A percentile compares a stretch with the other conserved stretches of the same genome.
Evolutionary conservation across 2,113 vertebrate genomes (phyloP).

Genomic region (Lagenorhynchus albirostris): DNA sequence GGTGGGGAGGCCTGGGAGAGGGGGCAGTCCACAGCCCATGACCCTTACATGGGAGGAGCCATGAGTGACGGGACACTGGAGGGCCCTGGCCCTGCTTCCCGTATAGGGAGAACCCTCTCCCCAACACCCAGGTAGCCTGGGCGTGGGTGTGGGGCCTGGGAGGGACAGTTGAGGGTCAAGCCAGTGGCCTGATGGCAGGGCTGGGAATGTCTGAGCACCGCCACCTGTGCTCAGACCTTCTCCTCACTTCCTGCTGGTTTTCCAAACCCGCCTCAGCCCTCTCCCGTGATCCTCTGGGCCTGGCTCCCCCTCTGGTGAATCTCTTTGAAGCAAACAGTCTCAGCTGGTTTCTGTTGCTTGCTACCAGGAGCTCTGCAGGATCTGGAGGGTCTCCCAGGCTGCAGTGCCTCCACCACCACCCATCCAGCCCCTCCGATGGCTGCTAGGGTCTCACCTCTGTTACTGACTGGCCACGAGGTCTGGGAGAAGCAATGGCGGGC

Average conservation of each 20-base stretch:
- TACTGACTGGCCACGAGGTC: background rate
- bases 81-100: background rate
- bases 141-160: background rate
- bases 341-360: background rate
- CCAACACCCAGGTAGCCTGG: no score
- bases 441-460: background rate
- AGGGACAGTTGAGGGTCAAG: background rate
- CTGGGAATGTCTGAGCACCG: background rate
- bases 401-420: rapidly evolving
- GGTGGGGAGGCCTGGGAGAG: background rate
- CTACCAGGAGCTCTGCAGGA: background rate
- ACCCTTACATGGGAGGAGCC: background rate
- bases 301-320: background rate
- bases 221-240: background rate
- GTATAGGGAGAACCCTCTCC: background rate
- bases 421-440: rapidly evolving
- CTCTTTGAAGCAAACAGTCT: background rate
- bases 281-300: background rate
- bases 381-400: background rate
- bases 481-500: rapidly evolving
- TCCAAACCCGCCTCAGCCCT: background rate
- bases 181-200: background rate
- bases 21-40: rapidly evolving
- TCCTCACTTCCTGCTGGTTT: background rate
- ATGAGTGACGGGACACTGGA: background rate